Evolutionary conservation across 2,888 invertebrate genomes (phyloP).

Genomic region (Nysson spinosus): DNA sequence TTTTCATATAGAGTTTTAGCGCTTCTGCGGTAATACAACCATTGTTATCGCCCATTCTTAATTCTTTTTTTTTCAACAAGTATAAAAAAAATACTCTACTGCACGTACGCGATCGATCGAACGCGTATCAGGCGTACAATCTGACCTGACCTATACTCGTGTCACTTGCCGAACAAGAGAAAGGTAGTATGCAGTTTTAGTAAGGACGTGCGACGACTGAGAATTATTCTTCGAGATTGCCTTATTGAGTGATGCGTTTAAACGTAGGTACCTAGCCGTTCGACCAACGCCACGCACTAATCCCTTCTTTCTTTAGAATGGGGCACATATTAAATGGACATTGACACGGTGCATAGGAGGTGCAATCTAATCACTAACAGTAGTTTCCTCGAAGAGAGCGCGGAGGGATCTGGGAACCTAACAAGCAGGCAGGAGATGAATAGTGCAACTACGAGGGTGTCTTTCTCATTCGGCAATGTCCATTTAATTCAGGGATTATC

Average conservation of each 20-base stretch:
- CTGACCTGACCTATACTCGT: conserved; percentile 9
- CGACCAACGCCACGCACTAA: conserved; percentile 68
- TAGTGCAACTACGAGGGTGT: conserved; percentile 66
- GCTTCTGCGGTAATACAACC: conserved; percentile 44
- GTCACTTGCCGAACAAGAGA: conserved; percentile 50
- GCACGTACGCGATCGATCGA: conserved; percentile 64
- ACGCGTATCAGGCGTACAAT: conserved; percentile 40
- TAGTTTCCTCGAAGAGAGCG: conserved; percentile 43
- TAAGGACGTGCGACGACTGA: conserved; percentile 57
- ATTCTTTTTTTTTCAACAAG: conserved; percentile 2
- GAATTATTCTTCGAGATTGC: conserved; percentile 37
- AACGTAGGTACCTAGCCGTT: conserved; percentile 61
- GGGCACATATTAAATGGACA: conserved; percentile 76
- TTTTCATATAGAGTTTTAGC: conserved; percentile 69
- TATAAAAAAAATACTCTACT: conserved; percentile 27
- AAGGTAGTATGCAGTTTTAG: conserved; percentile 31
- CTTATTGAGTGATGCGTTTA: conserved; percentile 32
- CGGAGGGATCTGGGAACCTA: conserved; percentile 49
- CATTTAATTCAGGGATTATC: conserved; percentile 73
- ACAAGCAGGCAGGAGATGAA: conserved; percentile 63
- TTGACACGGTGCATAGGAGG: conserved; percentile 71
- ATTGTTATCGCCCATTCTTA: conserved; percentile 57
- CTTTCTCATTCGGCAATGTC: conserved; percentile 73
- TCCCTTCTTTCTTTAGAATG: conserved; percentile 71
- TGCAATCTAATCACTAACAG: conserved; percentile 61